phyloP scores from a whole-genome alignment of 2,113 vertebrate species.

The Chaetops frenatus region DNA sequence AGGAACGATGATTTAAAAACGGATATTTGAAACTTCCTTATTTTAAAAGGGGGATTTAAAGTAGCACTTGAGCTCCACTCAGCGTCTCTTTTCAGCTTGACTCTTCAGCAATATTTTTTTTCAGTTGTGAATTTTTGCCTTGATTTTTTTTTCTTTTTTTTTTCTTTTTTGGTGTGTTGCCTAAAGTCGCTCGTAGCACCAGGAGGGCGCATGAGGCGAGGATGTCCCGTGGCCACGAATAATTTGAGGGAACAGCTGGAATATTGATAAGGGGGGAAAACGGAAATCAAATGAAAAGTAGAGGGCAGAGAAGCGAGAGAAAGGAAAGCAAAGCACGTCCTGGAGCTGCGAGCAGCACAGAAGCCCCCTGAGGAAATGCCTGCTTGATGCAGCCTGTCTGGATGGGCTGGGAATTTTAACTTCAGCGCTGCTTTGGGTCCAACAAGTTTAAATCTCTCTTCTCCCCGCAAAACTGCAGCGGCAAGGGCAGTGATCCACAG shows the following conservation, averaged over 20 bases:
- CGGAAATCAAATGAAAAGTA: slow-evolving; percentile 69
- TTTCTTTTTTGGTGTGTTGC: neutral
- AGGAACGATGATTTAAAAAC: slow-evolving; percentile 32
- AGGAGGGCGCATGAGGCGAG: neutral
- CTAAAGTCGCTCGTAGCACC: neutral
- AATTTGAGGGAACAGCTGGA: slow-evolving; percentile 50
- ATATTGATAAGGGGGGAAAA: slow-evolving; percentile 71
- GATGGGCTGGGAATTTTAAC: slow-evolving; percentile 2
- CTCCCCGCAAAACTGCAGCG: neutral
- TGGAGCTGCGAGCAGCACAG: neutral
- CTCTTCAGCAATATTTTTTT: slow-evolving; percentile 8
- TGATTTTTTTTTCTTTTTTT: neutral
- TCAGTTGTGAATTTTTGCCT: neutral
- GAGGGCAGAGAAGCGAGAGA: slow-evolving; percentile 9
- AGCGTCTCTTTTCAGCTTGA: slow-evolving; percentile 42
- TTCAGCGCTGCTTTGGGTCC: neutral
- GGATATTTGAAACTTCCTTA: slow-evolving; percentile 52
- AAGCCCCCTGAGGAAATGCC: slow-evolving; percentile 38
- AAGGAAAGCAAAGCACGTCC: slow-evolving; percentile 1
- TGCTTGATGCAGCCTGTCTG: slow-evolving; percentile 43
- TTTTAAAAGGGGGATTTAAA: slow-evolving; percentile 3
- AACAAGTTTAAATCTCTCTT: slow-evolving; percentile 1
- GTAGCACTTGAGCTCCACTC: slow-evolving; percentile 59
- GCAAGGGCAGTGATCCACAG: neutral
- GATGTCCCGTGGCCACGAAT: slow-evolving; percentile 46